Conservation (phyloP, 2,888 invertebrate species). For the Hydropsyche betteni region DNA sequence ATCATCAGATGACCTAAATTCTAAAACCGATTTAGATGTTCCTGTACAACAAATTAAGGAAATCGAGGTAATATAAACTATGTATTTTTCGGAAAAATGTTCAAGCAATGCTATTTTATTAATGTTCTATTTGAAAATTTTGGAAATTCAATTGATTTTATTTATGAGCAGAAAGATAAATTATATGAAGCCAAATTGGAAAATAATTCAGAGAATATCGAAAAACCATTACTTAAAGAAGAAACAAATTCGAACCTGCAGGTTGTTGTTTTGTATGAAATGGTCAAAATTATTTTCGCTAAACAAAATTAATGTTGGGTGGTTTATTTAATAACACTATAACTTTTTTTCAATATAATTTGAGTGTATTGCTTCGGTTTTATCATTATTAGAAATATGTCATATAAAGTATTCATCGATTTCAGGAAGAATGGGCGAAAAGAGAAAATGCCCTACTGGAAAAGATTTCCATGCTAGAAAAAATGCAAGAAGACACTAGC, state of each 20-base stretch:
- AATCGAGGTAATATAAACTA: constrained; percentile 6
- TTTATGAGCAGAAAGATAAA: neutral
- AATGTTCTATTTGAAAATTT: neutral
- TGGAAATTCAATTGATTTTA: neutral
- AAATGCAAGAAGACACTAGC: constrained; percentile 58
- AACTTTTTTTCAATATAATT: neutral
- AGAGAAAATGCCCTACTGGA: constrained; percentile 60
- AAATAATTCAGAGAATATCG: neutral
- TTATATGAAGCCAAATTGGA: neutral
- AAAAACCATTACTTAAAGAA: neutral
- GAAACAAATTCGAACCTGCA: neutral
- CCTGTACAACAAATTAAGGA: constrained; percentile 2
- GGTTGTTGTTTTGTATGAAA: too few relatives aligned
- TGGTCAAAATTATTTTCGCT: constrained; percentile 4
- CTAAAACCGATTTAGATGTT: neutral
- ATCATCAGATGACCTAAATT: neutral
- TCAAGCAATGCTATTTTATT: neutral
- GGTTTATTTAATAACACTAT: neutral
- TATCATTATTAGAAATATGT: neutral
- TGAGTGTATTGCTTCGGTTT: neutral
- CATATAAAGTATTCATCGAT: constrained; percentile 20
- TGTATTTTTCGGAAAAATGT: neutral
- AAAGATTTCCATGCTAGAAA: constrained; percentile 61
- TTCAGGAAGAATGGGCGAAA: constrained; percentile 60
- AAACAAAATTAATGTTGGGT: neutral